Percentiles rank a stretch among this genome's conserved stretches.
These are phyloP conservation scores for Dufourea novaeangliae DNA, from an alignment of 1,140 invertebrate species.

Conservation along the genomic window DNA sequence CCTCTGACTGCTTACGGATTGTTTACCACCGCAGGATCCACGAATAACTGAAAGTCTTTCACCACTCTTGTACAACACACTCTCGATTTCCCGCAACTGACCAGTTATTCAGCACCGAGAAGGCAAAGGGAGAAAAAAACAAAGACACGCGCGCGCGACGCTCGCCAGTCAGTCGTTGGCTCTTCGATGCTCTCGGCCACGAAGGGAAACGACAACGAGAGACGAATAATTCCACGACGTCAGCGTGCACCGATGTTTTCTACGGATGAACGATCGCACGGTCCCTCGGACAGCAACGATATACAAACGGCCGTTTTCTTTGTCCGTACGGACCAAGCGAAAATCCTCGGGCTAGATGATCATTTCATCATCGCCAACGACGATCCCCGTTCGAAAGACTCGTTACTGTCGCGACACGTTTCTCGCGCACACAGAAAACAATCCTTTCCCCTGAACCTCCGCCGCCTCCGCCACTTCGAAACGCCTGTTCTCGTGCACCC, in stretches of 20 bases:
- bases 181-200: slow-evolving; percentile 23
- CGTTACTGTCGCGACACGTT: slow-evolving; percentile 42
- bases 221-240: slow-evolving; percentile 42
- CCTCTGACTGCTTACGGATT: slow-evolving; percentile 35
- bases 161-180: slow-evolving; percentile 34
- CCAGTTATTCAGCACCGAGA: slow-evolving; percentile 54
- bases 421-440: slow-evolving; percentile 58
- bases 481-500: slow-evolving; percentile 63
- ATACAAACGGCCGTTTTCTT: slow-evolving; percentile 28
- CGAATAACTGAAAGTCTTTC: slow-evolving; percentile 25
- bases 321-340: slow-evolving; percentile 41
- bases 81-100: slow-evolving; percentile 46
- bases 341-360: slow-evolving; percentile 57
- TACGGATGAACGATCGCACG: slow-evolving; percentile 41
- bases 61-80: slow-evolving; percentile 54
- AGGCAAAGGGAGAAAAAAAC: slow-evolving; percentile 31
- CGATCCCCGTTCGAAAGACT: slow-evolving; percentile 44
- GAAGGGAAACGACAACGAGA: slow-evolving; percentile 36
- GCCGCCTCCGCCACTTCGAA: slow-evolving; percentile 53
- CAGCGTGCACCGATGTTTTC: slow-evolving; percentile 43
- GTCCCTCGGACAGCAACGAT: slow-evolving; percentile 27
- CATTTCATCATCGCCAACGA: slow-evolving; percentile 60
- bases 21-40: slow-evolving; percentile 23
- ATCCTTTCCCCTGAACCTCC: slow-evolving; percentile 56
- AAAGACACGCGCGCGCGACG: slow-evolving; percentile 47